A percentile compares a stretch with the other conserved stretches of the same genome.
phyloP scores from a whole-genome alignment of 2,113 vertebrate species.

The Vanacampus margaritifer region DNA sequence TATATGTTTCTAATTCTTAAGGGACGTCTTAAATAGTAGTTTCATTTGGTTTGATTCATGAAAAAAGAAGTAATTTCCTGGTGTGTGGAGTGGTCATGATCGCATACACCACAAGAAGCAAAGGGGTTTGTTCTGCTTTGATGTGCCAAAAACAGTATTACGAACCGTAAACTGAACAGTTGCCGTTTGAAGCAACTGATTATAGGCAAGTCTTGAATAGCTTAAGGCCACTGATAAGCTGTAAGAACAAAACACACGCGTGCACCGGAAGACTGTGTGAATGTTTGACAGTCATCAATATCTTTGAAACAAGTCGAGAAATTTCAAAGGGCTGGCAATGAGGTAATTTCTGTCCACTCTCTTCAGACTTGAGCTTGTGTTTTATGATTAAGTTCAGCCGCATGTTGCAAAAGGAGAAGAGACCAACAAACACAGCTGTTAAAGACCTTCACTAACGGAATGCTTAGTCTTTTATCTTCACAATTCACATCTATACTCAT shows the following conservation, averaged over 20 bases:
- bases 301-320: background rate
- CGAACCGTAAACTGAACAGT: constrained; percentile 13
- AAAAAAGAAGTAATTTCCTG: constrained; percentile 48
- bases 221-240: constrained; percentile 43
- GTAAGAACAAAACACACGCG: constrained; percentile 12
- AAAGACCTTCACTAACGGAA: too few species aligned
- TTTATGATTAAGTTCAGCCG: background rate
- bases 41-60: constrained; percentile 60
- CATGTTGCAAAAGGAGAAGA: too few species aligned
- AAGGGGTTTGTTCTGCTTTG: constrained; percentile 29
- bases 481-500: constrained; percentile 31
- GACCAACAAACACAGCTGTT: too few species aligned
- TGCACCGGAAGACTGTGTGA: constrained; percentile 3
- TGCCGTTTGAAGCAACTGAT: constrained; percentile 42
- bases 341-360: background rate
- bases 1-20: constrained; percentile 41
- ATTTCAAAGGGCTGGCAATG: background rate
- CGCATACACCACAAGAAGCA: constrained; percentile 35
- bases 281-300: background rate
- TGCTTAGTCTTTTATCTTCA: constrained; percentile 2
- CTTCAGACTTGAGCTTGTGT: background rate
- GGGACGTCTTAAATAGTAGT: constrained; percentile 56
- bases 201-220: constrained; percentile 37
- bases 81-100: constrained; percentile 44
- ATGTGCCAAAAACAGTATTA: constrained; percentile 24